Conservation (phyloP, 2,888 invertebrate species). For the Zaprionus obscuricornis region DNA sequence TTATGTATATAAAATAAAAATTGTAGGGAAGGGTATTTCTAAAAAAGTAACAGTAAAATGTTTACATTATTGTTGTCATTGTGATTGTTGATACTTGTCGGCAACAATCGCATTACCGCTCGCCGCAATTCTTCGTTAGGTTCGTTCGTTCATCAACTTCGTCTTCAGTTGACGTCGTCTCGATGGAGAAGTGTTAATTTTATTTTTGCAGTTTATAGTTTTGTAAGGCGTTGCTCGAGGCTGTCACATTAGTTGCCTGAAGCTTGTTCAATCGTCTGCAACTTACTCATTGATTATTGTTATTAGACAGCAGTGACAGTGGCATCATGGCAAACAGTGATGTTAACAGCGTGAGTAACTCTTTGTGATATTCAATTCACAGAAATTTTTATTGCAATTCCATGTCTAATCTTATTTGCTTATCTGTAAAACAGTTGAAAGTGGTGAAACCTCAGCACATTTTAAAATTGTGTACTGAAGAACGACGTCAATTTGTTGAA, state of each 20-base stretch:
- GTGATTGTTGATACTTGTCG: too few species aligned
- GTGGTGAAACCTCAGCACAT: slow-evolving; percentile 63
- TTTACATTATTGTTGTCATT: too few species aligned
- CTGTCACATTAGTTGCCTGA: slow-evolving; percentile 32
- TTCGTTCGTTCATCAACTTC: neutral
- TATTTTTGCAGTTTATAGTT: slow-evolving; percentile 13
- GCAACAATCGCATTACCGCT: too few species aligned
- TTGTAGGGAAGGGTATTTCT: too few species aligned
- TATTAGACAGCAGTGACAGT: slow-evolving; percentile 6
- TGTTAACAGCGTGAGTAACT: slow-evolving; percentile 19
- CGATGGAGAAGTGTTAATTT: slow-evolving; percentile 36
- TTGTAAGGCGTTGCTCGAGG: slow-evolving; percentile 19
- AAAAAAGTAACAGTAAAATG: too few species aligned
- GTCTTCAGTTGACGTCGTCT: slow-evolving; percentile 8
- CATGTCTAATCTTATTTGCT: neutral
- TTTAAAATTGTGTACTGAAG: slow-evolving; percentile 67
- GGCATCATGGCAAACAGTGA: slow-evolving; percentile 20
- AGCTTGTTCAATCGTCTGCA: slow-evolving; percentile 18
- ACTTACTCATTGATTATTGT: too few species aligned
- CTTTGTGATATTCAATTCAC: neutral
- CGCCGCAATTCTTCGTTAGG: too few species aligned
- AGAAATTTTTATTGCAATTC: neutral
- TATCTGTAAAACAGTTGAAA: slow-evolving; percentile 4
- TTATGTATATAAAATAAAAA: too few species aligned
- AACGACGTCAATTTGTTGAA: slow-evolving; percentile 82